phyloP scores from a whole-genome alignment of 2,797 vertebrate species.

The Schizothorax lantsangensis region DNA sequence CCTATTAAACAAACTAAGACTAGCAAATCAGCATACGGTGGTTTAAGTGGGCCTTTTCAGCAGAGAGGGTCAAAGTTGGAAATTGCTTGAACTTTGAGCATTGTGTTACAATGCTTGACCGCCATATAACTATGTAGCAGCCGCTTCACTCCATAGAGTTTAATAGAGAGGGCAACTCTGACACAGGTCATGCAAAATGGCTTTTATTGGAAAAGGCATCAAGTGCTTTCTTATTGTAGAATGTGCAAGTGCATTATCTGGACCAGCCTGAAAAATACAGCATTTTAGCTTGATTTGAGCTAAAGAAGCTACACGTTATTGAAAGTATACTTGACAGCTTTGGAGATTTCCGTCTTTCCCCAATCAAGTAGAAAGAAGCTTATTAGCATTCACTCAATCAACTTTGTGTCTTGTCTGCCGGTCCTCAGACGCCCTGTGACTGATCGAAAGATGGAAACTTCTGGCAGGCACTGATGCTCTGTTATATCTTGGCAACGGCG shows the following conservation, averaged over 20 bases:
- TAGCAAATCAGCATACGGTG: neutral
- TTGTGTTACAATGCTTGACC: neutral
- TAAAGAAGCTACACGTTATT: neutral
- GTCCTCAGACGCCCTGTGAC: constrained; percentile 17
- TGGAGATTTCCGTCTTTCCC: constrained; percentile 16
- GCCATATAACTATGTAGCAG: neutral
- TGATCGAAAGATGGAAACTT: constrained; percentile 34
- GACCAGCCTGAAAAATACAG: neutral
- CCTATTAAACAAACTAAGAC: neutral
- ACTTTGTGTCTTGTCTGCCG: constrained; percentile 35
- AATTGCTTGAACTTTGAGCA: neutral
- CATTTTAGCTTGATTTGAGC: neutral
- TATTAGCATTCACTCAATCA: constrained; percentile 51
- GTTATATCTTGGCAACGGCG: constrained; percentile 16
- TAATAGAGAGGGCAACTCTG: neutral
- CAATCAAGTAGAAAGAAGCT: constrained; percentile 23
- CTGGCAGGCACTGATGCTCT: constrained; percentile 26
- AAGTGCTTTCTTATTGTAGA: neutral
- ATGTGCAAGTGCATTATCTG: neutral
- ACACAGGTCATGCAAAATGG: neutral
- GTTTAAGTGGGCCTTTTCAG: neutral
- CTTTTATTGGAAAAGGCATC: neutral
- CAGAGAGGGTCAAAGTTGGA: neutral
- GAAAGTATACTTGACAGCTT: constrained; percentile 8
- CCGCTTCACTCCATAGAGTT: neutral